Percentiles rank a stretch among this genome's conserved stretches.
Conservation (phyloP, 2,797 vertebrate species). For the Oryzias dopingdopingensis region DNA sequence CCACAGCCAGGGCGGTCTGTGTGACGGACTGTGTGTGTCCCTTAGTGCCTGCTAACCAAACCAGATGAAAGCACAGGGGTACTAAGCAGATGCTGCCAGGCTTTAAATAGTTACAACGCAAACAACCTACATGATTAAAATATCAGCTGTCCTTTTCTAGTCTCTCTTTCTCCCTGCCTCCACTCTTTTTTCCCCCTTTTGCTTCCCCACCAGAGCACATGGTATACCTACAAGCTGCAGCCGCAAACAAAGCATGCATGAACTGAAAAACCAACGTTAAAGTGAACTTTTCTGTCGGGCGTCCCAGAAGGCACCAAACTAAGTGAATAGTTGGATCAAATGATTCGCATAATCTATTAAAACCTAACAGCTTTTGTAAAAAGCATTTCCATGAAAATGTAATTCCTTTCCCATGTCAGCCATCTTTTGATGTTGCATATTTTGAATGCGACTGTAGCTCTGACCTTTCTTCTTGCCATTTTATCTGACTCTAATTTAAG, state of each 20-base stretch:
- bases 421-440: constrained; percentile 38
- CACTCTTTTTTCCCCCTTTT: constrained; percentile 13
- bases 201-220: constrained; percentile 16
- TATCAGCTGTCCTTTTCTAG: constrained; percentile 64
- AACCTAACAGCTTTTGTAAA: constrained; percentile 38
- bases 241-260: constrained; percentile 13
- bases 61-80: constrained; percentile 67
- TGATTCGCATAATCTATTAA: constrained; percentile 61
- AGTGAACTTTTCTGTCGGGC: constrained; percentile 52
- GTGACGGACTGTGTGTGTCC: constrained; percentile 38
- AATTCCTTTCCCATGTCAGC: constrained; percentile 34
- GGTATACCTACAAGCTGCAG: constrained; percentile 9
- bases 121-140: constrained; percentile 70
- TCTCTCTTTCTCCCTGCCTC: constrained; percentile 23
- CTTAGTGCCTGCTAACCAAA: constrained; percentile 52
- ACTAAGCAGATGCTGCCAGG: constrained; percentile 67
- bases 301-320: constrained; percentile 31
- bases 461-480: constrained; percentile 57
- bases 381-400: constrained; percentile 54
- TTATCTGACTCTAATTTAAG: constrained; percentile 25
- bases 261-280: constrained; percentile 31
- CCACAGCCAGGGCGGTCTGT: constrained; percentile 28
- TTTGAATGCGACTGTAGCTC: constrained; percentile 34
- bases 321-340: constrained; percentile 46
- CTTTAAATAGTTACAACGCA: constrained; percentile 74